These are phyloP conservation scores for Dissostichus mawsoni DNA, from an alignment of 2,113 vertebrate species.

Conservation along the genomic window DNA sequence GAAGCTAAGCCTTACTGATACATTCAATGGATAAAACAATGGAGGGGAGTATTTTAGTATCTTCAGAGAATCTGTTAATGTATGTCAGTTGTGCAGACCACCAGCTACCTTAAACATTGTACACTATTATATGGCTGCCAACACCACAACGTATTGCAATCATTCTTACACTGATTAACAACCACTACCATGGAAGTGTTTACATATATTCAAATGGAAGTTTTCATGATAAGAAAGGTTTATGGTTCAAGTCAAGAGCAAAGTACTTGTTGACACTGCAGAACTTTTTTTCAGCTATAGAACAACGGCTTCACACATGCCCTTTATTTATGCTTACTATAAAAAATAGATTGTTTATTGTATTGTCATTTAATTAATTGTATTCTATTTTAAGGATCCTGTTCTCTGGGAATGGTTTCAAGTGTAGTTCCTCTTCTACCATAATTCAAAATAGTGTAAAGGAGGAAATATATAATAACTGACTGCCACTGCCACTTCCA, in stretches of 20 bases:
- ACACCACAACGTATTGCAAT: background rate
- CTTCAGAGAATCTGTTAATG: background rate
- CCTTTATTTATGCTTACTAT: background rate
- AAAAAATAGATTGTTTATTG: background rate
- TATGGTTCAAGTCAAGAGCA: constrained; percentile 20
- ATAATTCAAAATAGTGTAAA: no score
- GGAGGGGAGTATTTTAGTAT: background rate
- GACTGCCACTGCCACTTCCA: no score
- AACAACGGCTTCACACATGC: background rate
- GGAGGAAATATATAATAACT: background rate
- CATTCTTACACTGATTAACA: constrained; percentile 8
- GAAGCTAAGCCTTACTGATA: constrained; percentile 7
- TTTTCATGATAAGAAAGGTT: constrained; percentile 5
- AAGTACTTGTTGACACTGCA: constrained; percentile 25
- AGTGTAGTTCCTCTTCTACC: no score
- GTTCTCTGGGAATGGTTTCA: background rate
- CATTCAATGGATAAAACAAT: background rate
- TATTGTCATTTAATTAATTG: background rate
- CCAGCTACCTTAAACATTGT: no score
- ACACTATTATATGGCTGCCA: background rate
- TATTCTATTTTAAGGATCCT: background rate
- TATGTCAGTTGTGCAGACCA: background rate
- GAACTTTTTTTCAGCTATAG: background rate
- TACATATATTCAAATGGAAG: background rate
- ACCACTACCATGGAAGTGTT: background rate